Evolutionary conservation across 1,140 invertebrate genomes (phyloP), one percentile per base, ranked within the genome.

Genomic region (Heliothis subflexa): DNA sequence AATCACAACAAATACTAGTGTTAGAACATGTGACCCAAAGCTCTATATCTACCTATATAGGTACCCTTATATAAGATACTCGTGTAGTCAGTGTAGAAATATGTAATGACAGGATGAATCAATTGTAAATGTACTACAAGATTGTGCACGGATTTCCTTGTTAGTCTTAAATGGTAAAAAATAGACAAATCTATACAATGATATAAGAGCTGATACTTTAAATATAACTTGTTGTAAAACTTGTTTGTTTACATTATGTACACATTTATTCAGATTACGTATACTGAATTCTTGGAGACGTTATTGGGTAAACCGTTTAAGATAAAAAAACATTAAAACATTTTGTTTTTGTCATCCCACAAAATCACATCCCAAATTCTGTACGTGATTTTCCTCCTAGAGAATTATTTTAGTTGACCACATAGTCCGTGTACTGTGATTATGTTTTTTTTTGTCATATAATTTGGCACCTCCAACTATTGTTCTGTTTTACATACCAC

Each of bases 91-190:
- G 54, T 71, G 55, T 55, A 71, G 45, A 7, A 13, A 64, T 64
- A 18, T 40, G 62, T 85, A 85, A 85, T 85, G 79, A 85, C 88
- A 85, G 81, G 83, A 80, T 88, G 85, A 73, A 85, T 83, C 66
- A 61, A 71, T 71, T 33, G 71, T 13, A 78, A 71, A 62, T 62
- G 16, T 28, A 52, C 33, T 55, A 33, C 49, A 55, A 71, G 57
- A 45, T 57, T 49, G 16, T 68, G n/a, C 16, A 71, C 10, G 54
- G 66, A 71, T 16, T 57, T 78, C 76, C 76, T 78, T 50, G 28
- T 78, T 78, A 78, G 18, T 33, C 55, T 62, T 10, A 62, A 40
- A 14, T 3, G 18, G 14, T 16, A 45, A 50, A 52, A 61, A 16
- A 33, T 16, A 18, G 21, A 52, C 40, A 45, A 59, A 47, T 16